phyloP scores from a whole-genome alignment of 2,797 vertebrate genomes.

The Microctenopoma lineatum region DNA sequence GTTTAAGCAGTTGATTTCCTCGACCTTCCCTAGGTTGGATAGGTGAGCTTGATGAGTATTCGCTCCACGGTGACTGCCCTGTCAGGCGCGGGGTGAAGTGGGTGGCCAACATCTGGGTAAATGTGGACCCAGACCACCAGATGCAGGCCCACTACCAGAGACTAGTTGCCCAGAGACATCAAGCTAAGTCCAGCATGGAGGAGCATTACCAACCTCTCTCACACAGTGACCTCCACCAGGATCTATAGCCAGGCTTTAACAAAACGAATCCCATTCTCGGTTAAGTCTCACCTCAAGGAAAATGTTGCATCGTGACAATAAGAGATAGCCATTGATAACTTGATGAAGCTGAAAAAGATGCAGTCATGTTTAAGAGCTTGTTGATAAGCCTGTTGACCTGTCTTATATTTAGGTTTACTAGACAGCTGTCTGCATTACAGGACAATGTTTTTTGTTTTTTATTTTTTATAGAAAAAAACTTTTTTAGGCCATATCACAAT shows the following conservation, averaged over 20 bases:
- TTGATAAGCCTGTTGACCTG: constrained; percentile 14
- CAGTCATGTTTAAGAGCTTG: background rate
- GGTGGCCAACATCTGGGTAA: constrained; percentile 97
- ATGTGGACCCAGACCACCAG: constrained; percentile 91
- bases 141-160: constrained; percentile 93
- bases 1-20: background rate
- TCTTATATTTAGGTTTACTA: constrained; percentile 35
- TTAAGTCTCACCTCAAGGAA: constrained; percentile 32
- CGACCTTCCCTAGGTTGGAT: constrained; percentile 89
- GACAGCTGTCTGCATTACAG: constrained; percentile 7
- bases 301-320: constrained; percentile 4
- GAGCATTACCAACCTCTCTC: constrained; percentile 68
- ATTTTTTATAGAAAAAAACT: constrained; percentile 24
- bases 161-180: constrained; percentile 75
- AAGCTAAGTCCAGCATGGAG: constrained; percentile 60
- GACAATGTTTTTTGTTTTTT: constrained; percentile 35
- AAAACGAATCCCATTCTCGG: constrained; percentile 12
- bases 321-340: background rate
- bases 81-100: constrained; percentile 92
- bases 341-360: constrained; percentile 21
- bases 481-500: constrained; percentile 55
- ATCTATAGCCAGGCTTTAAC: constrained; percentile 73
- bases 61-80: constrained; percentile 93
- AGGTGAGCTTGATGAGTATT: constrained; percentile 95
- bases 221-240: constrained; percentile 83